A percentile compares a stretch with the other conserved stretches of the same genome.
phyloP scores from a whole-genome alignment of 2,888 invertebrate species.

The Hydroisotoma schaefferi region DNA sequence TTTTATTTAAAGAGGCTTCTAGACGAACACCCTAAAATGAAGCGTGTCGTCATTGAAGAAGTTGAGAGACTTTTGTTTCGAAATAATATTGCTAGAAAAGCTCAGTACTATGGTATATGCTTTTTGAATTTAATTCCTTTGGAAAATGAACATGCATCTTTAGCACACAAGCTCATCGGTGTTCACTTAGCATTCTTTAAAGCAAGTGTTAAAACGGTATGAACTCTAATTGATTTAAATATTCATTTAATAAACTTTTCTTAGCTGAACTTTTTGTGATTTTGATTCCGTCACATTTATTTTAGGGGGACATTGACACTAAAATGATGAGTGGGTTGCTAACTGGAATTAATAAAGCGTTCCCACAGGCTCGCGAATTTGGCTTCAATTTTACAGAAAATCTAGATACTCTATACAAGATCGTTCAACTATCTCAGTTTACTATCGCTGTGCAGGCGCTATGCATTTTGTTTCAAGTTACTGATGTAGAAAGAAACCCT shows the following conservation, averaged over 20 bases:
- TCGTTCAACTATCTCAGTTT: slow-evolving; percentile 76
- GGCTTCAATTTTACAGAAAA: slow-evolving; percentile 59
- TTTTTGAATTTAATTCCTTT: slow-evolving; percentile 82
- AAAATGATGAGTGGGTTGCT: slow-evolving; percentile 79
- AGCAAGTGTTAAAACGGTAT: slow-evolving; percentile 75
- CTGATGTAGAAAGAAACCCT: slow-evolving; percentile 54
- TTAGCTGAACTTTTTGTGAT: not conserved
- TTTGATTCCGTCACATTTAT: slow-evolving; percentile 14
- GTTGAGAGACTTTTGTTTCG: slow-evolving; percentile 85
- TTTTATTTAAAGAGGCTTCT: slow-evolving; percentile 79
- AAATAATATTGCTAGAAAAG: slow-evolving; percentile 74
- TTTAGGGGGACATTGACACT: slow-evolving; percentile 70
- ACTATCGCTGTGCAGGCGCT: slow-evolving; percentile 62
- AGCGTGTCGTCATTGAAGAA: slow-evolving; percentile 77
- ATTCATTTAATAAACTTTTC: slow-evolving; percentile 4
- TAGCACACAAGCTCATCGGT: slow-evolving; percentile 78
- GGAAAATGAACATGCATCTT: slow-evolving; percentile 65
- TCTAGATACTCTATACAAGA: slow-evolving; percentile 71
- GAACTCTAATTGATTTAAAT: slow-evolving; percentile 10
- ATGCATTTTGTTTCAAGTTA: slow-evolving; percentile 63
- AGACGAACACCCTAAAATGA: slow-evolving; percentile 86
- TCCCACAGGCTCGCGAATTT: slow-evolving; percentile 71
- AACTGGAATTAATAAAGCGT: slow-evolving; percentile 77
- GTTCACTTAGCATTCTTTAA: slow-evolving; percentile 96
- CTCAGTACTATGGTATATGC: slow-evolving; percentile 91